Base-by-base conservation (phyloP, 2,113 vertebrate species). In the Chinchilla lanigera region DNA sequence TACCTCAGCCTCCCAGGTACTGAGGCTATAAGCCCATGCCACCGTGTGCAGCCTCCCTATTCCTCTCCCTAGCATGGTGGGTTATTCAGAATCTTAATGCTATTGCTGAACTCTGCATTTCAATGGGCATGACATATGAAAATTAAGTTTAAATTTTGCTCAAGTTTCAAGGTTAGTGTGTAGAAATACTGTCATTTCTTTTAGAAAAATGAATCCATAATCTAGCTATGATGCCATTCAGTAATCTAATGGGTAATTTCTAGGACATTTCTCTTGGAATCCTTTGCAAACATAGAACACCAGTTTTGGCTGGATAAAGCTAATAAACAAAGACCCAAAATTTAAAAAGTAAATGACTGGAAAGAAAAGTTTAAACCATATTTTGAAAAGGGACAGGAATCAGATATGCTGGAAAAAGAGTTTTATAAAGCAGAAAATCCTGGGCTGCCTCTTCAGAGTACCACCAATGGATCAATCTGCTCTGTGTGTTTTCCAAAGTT, bases 61-160 rank as follows among this genome's bases (percentile, higher is more conserved):
- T 52, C 4, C 58, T 94, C 93, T 95, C 78, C 63, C 63, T 97
- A 73, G 52, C 73, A 52, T 92, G 14, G 17, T 58, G 17, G 94
- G 38, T 89, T 90, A 82, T 95, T 94, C 61, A 85, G 85, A 95
- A 95, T 95, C 84, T 92, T 94, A 83, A 86, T 17, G 82, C n/a
- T 26, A 75, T 89, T 91, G 88, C 71, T 58, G 24, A 96, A 95
- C 77, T 82, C 47, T 96, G 14, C 65, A 65, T 44, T 94, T 65
- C 47, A 93, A 81, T 65, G 92, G 80, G 80, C 86, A 93, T 86
- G 90, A 85, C 83, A 69, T 35, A 86, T 86, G 33, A 91, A 95
- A 89, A 83, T 94, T 88, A 94, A 75, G 61, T 96, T 89, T 82
- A 82, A 82, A 85, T 83, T 86, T 94, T 93, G 17, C 78, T 96